Conservation (phyloP, 2,113 vertebrate genomes). For the Triplophysa rosa region DNA sequence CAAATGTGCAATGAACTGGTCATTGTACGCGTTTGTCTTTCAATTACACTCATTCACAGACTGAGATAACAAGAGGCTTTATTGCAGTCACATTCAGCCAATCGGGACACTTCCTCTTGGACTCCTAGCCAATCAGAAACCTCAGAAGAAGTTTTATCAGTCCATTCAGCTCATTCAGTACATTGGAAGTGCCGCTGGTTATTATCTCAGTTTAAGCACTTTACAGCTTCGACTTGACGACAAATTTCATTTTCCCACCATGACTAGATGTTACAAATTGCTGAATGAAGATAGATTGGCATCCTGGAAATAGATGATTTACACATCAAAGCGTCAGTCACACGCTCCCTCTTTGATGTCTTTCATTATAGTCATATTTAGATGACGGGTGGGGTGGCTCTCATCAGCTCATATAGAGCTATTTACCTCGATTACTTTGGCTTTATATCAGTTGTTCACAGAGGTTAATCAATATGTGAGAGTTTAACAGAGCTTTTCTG, state of each 20-base stretch:
- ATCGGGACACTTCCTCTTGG: not conserved
- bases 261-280: conserved; percentile 51
- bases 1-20: not conserved
- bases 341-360: conserved; percentile 32
- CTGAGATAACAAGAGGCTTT: not conserved
- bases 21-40: conserved; percentile 4
- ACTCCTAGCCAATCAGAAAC: conserved; percentile 1
- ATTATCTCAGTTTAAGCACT: conserved; percentile 43
- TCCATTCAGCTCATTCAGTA: conserved; percentile 18
- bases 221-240: conserved; percentile 49
- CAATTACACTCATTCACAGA: conserved; percentile 4
- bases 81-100: not conserved
- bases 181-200: not conserved
- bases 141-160: not conserved
- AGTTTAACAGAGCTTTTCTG: conserved; percentile 6
- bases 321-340: conserved; percentile 45
- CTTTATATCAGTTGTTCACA: conserved; percentile 35
- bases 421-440: conserved; percentile 37
- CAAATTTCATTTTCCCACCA: conserved; percentile 50
- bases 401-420: conserved; percentile 24
- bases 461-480: conserved; percentile 39
- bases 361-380: conserved; percentile 44
- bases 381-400: conserved; percentile 44
- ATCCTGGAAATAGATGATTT: conserved; percentile 47
- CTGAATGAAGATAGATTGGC: conserved; percentile 42